Evolutionary conservation across 2,888 invertebrate species (phyloP).

Genomic region (Congeria kusceri): DNA sequence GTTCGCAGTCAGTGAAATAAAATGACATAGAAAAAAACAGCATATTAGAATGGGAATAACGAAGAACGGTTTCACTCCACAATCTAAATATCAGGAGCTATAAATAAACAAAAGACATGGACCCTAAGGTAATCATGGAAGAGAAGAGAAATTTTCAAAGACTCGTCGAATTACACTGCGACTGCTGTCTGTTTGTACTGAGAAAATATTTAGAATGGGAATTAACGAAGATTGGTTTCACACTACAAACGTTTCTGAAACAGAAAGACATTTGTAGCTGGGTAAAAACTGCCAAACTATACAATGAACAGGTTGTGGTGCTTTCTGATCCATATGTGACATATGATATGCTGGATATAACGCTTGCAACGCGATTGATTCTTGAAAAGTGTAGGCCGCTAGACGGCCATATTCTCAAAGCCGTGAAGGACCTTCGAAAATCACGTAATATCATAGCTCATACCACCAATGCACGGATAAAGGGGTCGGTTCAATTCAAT

Average conservation of each 20-base stretch:
- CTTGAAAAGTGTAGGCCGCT: slow-evolving; percentile 2
- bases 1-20: too few relatives aligned
- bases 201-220: slow-evolving; percentile 14
- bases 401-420: not conserved
- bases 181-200: slow-evolving; percentile 17
- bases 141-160: slow-evolving; percentile 9
- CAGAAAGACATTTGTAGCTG: not conserved
- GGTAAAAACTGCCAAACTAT: not conserved
- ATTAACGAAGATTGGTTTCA: slow-evolving; percentile 1
- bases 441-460: slow-evolving; percentile 29
- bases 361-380: slow-evolving; percentile 7
- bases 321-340: slow-evolving; percentile 10
- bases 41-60: too few relatives aligned
- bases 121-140: not conserved
- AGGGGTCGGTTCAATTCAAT: slow-evolving; percentile 14
- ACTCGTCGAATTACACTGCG: slow-evolving; percentile 14
- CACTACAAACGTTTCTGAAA: slow-evolving; percentile 5
- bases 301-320: not conserved
- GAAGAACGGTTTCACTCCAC: too few relatives aligned
- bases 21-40: too few relatives aligned
- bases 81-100: too few relatives aligned
- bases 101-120: too few relatives aligned
- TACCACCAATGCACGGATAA: slow-evolving; percentile 1
- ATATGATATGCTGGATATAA: slow-evolving; percentile 19
- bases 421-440: slow-evolving; percentile 8